Evolutionary conservation across 2,888 invertebrate species (phyloP).

Genomic region (Chymomyza caudatula): DNA sequence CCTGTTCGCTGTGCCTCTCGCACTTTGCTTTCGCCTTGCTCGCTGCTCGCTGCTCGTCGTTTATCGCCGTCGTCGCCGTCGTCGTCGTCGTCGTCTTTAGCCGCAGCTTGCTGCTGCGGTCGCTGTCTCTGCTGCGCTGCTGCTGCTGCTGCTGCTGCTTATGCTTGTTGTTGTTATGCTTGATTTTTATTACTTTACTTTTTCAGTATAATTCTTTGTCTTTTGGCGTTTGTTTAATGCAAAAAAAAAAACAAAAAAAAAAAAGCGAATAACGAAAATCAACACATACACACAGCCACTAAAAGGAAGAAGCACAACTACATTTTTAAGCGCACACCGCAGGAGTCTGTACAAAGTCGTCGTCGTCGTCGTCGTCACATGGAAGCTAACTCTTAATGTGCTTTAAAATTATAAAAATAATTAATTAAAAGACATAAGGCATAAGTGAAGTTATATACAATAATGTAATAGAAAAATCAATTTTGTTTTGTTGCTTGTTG

Average conservation of each 20-base stretch:
- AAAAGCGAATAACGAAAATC: conserved; percentile 35
- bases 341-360: conserved; percentile 51
- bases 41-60: conserved; percentile 28
- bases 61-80: conserved; percentile 13
- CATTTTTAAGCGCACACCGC: conserved; percentile 37
- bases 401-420: background rate
- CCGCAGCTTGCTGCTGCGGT: conserved; percentile 25
- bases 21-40: conserved; percentile 37
- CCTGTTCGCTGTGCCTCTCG: conserved; percentile 1
- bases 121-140: conserved; percentile 14
- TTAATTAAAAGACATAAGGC: background rate
- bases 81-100: no score
- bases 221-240: conserved; percentile 64
- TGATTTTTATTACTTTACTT: conserved; percentile 67
- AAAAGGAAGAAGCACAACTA: conserved; percentile 5
- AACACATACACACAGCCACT: conserved; percentile 11
- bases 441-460: background rate
- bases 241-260: conserved; percentile 41
- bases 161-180: conserved; percentile 54
- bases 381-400: background rate
- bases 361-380: background rate
- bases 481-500: background rate
- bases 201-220: conserved; percentile 67
- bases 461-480: background rate
- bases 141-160: conserved; percentile 21